A percentile compares a stretch with the other conserved stretches of the same genome.
Conservation (phyloP, 2,888 invertebrate species). For the Octonoba sinensis region DNA sequence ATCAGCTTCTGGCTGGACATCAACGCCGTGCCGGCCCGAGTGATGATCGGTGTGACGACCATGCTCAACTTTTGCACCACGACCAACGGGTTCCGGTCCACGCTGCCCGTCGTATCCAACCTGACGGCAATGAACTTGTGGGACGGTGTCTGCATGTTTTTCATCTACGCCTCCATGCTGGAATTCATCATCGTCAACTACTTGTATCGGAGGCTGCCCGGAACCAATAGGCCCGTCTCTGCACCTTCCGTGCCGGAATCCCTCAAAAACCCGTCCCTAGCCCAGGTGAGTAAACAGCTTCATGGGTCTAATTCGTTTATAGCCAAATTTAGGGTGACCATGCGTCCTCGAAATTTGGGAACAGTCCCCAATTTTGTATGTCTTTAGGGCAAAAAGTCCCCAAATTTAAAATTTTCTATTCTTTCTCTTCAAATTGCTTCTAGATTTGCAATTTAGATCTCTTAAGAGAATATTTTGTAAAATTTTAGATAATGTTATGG, state of each 20-base stretch:
- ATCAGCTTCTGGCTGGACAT: conserved; percentile 98
- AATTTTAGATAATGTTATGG: no score
- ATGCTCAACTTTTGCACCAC: conserved; percentile 99
- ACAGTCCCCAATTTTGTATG: no score
- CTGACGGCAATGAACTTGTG: conserved; percentile 96
- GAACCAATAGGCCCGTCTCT: conserved; percentile 72
- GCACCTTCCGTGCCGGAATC: conserved; percentile 52
- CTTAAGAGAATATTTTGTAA: no score
- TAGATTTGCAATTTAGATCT: no score
- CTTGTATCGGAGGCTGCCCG: conserved; percentile 90
- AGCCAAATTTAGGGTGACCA: no score
- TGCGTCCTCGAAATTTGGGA: no score
- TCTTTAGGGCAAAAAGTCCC: no score
- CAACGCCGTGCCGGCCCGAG: conserved; percentile 96
- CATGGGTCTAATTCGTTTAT: no score
- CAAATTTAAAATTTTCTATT: no score
- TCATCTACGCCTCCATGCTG: conserved; percentile 92
- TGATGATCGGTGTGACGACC: conserved; percentile 97
- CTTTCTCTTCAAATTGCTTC: no score
- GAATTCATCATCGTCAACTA: conserved; percentile 97
- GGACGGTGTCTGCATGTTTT: conserved; percentile 92
- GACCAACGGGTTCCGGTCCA: conserved; percentile 73
- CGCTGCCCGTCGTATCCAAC: conserved; percentile 92
- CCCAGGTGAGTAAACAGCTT: conserved; percentile 42
- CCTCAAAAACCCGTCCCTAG: conserved; percentile 60